A percentile compares a stretch with the other conserved stretches of the same genome.
phyloP scores from a whole-genome alignment of 2,797 vertebrate genomes.

The Semotilus atromaculatus region DNA sequence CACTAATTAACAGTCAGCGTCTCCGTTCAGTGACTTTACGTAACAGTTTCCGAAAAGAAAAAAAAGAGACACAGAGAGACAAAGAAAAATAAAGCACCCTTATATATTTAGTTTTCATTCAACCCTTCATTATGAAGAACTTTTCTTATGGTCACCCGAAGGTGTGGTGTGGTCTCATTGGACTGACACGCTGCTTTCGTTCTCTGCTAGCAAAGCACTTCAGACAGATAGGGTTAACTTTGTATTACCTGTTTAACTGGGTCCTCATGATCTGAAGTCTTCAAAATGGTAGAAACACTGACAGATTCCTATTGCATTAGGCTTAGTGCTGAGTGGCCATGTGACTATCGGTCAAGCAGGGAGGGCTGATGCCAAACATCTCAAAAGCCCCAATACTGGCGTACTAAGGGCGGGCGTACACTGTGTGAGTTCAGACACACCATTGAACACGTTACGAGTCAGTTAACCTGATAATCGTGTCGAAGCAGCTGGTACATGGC shows the following conservation, averaged over 20 bases:
- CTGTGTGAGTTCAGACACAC: no score
- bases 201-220: conserved; percentile 43
- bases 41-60: conserved; percentile 9
- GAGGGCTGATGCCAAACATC: not conserved
- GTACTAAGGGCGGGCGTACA: not conserved
- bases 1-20: conserved; percentile 55
- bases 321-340: conserved; percentile 55
- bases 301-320: conserved; percentile 25
- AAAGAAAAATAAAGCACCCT: conserved; percentile 32
- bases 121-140: conserved; percentile 53
- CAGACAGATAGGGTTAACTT: conserved; percentile 42
- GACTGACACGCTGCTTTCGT: conserved; percentile 24
- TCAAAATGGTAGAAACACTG: conserved; percentile 34
- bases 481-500: no score
- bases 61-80: conserved; percentile 38
- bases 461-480: no score
- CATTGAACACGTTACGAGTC: no score
- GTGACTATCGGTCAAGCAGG: not conserved
- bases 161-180: conserved; percentile 25
- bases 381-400: not conserved
- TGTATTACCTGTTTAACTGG: conserved; percentile 55
- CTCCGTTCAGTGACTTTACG: conserved; percentile 49
- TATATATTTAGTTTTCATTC: conserved; percentile 50
- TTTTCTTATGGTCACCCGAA: conserved; percentile 62
- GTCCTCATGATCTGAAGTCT: conserved; percentile 56